Conservation (phyloP, 2,113 vertebrate genomes). For the Acanthochromis polyacanthus region DNA sequence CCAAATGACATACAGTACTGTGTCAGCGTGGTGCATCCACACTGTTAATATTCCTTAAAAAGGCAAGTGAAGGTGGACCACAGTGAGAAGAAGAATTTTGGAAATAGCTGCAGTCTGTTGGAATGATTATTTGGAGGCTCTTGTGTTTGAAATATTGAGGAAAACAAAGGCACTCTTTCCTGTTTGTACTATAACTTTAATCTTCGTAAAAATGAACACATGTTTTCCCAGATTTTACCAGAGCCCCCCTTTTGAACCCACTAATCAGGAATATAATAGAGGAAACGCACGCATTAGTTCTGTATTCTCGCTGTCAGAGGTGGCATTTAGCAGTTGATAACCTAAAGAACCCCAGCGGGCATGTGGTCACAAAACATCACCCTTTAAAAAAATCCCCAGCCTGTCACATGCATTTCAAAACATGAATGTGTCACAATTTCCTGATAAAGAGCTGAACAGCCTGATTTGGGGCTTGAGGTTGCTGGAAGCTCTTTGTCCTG, state of each 20-base stretch:
- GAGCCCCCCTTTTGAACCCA: not conserved
- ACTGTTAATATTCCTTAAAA: not conserved
- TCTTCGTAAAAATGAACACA: not conserved
- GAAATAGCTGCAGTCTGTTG: not conserved
- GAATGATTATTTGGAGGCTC: not conserved
- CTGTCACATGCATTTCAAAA: slow-evolving; percentile 28
- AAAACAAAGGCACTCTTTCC: not conserved
- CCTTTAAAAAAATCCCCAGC: slow-evolving; percentile 7
- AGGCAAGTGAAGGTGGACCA: not conserved
- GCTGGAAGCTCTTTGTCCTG: slow-evolving; percentile 65
- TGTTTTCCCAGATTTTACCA: not conserved
- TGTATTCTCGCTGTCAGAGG: not conserved
- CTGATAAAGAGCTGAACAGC: slow-evolving; percentile 16
- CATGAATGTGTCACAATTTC: slow-evolving; percentile 31
- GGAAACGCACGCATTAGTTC: not conserved
- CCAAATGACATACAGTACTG: slow-evolving; percentile 32
- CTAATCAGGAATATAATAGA: not conserved
- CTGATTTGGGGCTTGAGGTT: slow-evolving; percentile 5
- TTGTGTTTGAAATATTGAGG: not conserved
- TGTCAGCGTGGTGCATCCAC: not conserved
- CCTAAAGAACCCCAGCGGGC: not conserved
- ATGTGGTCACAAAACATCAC: not conserved
- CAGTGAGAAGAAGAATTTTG: not conserved
- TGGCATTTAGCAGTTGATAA: slow-evolving; percentile 36
- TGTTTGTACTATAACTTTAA: not conserved